Base-by-base conservation (phyloP, 2,797 vertebrate species). In the Pseudocheirus occidentalis region DNA sequence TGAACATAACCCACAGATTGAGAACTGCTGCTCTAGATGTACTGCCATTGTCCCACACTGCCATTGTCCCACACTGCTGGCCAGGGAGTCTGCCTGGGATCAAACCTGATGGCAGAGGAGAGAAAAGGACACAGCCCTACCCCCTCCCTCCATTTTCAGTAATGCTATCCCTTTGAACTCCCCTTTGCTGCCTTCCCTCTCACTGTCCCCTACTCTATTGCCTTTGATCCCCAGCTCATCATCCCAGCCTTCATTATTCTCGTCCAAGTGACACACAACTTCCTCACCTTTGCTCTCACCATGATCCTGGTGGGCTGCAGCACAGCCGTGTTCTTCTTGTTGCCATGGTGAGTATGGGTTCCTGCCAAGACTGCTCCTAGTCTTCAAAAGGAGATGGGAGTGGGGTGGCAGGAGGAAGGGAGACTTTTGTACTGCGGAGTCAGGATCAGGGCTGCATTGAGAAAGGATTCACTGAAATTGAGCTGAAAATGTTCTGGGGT, bases 341-440 rank as follows among this genome's bases (percentile, higher is more conserved):
- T 99, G 46, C 99, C 99, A 13, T 99, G 99, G 99, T 99, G 98
- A 99, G 98, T 98, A 56, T 81, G 52, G 46, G 90, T 93, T 57
- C 90, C 73, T 87, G 73, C 73, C 40, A 87, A 87, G 40, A 50
- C 21, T 27, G 73, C 12, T 87, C 40, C 40, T 27, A 50, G 6
- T 27, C 73, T 50, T 50, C 24, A 11, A 27, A 87, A 46, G 40
- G 73, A 87, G 73, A 87, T 50, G 40, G 31, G 53, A 81, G 59
- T 50, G 56, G 59, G 93, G 2, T 52, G 4, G 2, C 0, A 9
- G 93, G 62, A 90, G 34, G 92, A 93, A 55, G 31, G 55, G 90
- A 50, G 40, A 46, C 73, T 81, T 46, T 81, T 81, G 73, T 81
- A 81, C 24, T 10, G 46, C 4, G 24, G 73, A 87, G 2, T 46